Conservation (phyloP, 2,797 vertebrate species). For the Phoxinus dragarum region DNA sequence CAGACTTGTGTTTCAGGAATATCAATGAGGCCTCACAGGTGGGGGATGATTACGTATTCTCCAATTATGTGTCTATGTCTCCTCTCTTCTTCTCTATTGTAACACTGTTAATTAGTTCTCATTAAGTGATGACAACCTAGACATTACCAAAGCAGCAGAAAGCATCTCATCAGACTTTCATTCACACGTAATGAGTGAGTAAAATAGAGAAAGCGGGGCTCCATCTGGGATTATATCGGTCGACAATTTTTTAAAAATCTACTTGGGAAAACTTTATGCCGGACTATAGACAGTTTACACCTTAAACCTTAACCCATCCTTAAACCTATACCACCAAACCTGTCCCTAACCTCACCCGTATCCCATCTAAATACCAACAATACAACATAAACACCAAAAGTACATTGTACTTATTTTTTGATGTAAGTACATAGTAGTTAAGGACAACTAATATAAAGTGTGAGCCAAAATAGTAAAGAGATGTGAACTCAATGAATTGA, state of each 20-base stretch:
- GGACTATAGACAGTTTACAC: too few relatives aligned
- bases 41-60: not conserved
- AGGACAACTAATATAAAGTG: not conserved
- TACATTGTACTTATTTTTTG: not conserved
- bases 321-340: too few relatives aligned
- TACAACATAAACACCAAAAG: not conserved
- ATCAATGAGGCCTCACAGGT: conserved; percentile 17
- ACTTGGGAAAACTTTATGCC: not conserved
- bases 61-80: conserved; percentile 1
- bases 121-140: conserved; percentile 17
- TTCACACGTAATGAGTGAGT: not conserved
- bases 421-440: not conserved
- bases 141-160: conserved; percentile 5
- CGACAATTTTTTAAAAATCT: not conserved
- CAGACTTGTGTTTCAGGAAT: conserved; percentile 12
- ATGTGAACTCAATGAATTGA: not conserved
- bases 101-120: conserved; percentile 25
- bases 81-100: conserved; percentile 16
- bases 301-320: too few relatives aligned
- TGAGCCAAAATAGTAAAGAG: not conserved
- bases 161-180: conserved; percentile 8
- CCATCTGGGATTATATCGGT: not conserved
- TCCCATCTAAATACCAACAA: too few relatives aligned
- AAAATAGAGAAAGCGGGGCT: not conserved
- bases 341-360: too few relatives aligned